Evolutionary conservation across 2,113 vertebrate species (phyloP), one percentile per base, ranked within the genome.

Genomic region (Leptobrachium leishanense): DNA sequence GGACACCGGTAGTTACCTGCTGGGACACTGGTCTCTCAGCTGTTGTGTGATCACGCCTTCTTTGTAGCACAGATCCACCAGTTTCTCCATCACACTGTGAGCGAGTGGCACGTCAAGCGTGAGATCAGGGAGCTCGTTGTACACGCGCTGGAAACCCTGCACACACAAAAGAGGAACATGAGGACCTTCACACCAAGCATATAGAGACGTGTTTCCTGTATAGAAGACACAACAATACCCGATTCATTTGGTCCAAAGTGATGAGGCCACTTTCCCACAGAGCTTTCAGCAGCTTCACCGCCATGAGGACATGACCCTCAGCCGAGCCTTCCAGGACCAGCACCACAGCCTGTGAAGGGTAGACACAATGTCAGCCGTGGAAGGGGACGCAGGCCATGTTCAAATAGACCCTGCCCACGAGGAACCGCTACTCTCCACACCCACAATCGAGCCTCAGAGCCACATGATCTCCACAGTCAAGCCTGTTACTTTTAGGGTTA

Each of bases 231-330:
- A 0, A 2, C 0, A 88, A 68, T 72, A 95, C 95, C 88, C 95
- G 87, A 87, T 95, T 95, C 95, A 96, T 95, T 88, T 96, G 95
- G 88, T 95, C 94, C 86, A 95, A 87, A 5, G 95, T 96, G 85
- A 96, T 91, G 72, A 95, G 90, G n/a, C 92, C 94, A 0, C 88
- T 92, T 82, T 94, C 90, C 93, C 94, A 95, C 81, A 95, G 92
- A 68, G 91, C 88, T 85, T 95, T 90, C 67, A 96, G 89, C 65
- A 95, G 90, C 20, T 92, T 92, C 70, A 95, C 91, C 88, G 94
- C 94, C 90, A 91, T 92, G 41, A 89, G 85, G 39, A 91, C 87
- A 0, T 92, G 92, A 0, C 86, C 88, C 68, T 94, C 93, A 0
- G 92, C 92, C 3, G 85, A 92, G 0, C 93, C 93, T 84, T 96